Conservation (phyloP, 2,113 vertebrate species). For the Thalassarche chlororhynchos region DNA sequence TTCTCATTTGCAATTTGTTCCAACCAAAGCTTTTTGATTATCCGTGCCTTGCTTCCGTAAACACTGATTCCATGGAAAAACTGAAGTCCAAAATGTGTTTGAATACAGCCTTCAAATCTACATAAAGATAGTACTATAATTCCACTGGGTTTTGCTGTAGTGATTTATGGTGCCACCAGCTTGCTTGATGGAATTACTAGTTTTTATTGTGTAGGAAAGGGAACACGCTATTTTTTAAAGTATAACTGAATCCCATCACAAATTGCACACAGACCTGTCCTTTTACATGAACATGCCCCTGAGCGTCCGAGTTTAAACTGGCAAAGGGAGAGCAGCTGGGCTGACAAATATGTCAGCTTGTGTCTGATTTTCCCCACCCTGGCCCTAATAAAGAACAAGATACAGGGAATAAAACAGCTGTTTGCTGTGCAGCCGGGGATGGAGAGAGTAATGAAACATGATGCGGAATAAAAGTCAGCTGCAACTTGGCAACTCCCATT, state of each 20-base stretch:
- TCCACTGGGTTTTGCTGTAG: neutral
- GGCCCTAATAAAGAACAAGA: neutral
- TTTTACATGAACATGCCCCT: neutral
- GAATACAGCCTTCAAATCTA: neutral
- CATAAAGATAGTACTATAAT: neutral
- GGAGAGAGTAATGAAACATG: constrained; percentile 34
- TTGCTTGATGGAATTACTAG: neutral
- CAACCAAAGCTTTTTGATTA: neutral
- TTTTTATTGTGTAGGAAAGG: neutral
- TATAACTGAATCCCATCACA: neutral
- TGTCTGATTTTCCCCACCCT: neutral
- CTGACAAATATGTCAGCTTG: neutral
- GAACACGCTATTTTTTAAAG: neutral
- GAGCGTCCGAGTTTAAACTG: neutral
- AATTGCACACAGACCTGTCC: neutral
- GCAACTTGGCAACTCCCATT: constrained; percentile 17
- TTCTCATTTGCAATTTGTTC: neutral
- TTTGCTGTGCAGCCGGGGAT: neutral
- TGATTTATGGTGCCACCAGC: neutral
- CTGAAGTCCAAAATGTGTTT: neutral
- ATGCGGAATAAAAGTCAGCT: constrained; percentile 27
- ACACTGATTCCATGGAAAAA: neutral
- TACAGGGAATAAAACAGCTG: constrained; percentile 35
- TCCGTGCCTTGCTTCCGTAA: neutral
- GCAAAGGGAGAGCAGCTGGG: neutral